Evolutionary conservation across 1,140 invertebrate species (phyloP).

Genomic region (Drosophila ananassae): DNA sequence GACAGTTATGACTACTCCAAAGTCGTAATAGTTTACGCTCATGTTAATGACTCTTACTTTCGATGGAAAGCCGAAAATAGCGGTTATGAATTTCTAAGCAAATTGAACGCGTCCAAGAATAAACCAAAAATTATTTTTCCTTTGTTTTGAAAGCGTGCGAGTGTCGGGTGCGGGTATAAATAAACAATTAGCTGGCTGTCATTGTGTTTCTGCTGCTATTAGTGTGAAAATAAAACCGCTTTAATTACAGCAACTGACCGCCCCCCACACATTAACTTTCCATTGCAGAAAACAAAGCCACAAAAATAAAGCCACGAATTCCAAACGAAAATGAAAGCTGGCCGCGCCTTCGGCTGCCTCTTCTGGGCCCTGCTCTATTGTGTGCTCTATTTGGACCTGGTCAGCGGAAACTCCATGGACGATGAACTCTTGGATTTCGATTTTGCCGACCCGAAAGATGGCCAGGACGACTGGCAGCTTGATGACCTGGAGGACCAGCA

Average conservation of each 20-base stretch:
- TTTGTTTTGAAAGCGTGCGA: slow-evolving; percentile 46
- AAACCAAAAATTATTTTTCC: slow-evolving; percentile 33
- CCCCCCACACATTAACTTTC: slow-evolving; percentile 65
- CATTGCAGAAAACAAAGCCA: slow-evolving; percentile 45
- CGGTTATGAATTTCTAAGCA: slow-evolving; percentile 21
- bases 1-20: slow-evolving; percentile 36
- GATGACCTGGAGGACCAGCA: slow-evolving; percentile 36
- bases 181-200: slow-evolving; percentile 49
- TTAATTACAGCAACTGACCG: slow-evolving; percentile 69
- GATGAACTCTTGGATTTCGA: slow-evolving; percentile 77
- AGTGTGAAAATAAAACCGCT: slow-evolving; percentile 48
- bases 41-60: slow-evolving; percentile 77
- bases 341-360: slow-evolving; percentile 60
- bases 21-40: slow-evolving; percentile 64
- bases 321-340: slow-evolving; percentile 70
- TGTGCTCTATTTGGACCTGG: slow-evolving; percentile 68
- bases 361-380: slow-evolving; percentile 77
- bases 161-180: slow-evolving; percentile 36
- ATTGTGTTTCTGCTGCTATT: slow-evolving; percentile 30
- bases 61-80: slow-evolving; percentile 56
- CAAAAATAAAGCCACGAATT: slow-evolving; percentile 28
- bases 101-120: slow-evolving; percentile 51
- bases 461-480: slow-evolving; percentile 59
- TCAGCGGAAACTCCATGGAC: slow-evolving; percentile 43
- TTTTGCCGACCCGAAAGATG: slow-evolving; percentile 61